These are phyloP conservation scores for Pelodytes ibericus DNA, from an alignment of 2,797 vertebrate genomes.

Conservation along the genomic window DNA sequence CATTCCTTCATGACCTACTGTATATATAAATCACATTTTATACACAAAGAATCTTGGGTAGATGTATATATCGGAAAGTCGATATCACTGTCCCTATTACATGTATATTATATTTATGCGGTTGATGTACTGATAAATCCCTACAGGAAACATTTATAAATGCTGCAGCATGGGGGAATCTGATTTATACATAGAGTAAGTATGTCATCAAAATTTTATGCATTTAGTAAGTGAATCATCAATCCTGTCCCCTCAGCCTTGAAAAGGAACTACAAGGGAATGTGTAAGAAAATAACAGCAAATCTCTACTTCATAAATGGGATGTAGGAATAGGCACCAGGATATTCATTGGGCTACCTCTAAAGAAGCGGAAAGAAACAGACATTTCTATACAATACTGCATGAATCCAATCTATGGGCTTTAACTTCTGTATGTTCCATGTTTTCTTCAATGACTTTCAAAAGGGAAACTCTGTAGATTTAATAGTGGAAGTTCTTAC, in stretches of 20 bases:
- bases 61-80: constrained; percentile 21
- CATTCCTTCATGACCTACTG: constrained; percentile 7
- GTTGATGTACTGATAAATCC: constrained; percentile 36
- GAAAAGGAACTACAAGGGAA: constrained; percentile 25
- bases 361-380: constrained; percentile 5
- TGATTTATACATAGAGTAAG: constrained; percentile 49
- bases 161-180: constrained; percentile 1
- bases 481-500: no score
- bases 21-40: constrained; percentile 37
- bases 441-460: no score
- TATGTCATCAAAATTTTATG: constrained; percentile 53
- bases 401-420: background rate
- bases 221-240: constrained; percentile 52
- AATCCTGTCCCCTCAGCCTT: constrained; percentile 20
- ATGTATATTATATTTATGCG: constrained; percentile 42
- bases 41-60: constrained; percentile 1
- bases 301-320: constrained; percentile 9
- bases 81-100: constrained; percentile 14
- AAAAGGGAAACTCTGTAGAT: no score
- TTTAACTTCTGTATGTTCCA: no score
- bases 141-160: constrained; percentile 33
- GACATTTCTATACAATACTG: background rate
- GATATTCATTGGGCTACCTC: constrained; percentile 20
- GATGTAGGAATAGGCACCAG: background rate
- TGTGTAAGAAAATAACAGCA: constrained; percentile 17